Percentiles rank a stretch among this genome's conserved stretches.
phyloP scores from a whole-genome alignment of 2,888 invertebrate species.

The Tipula lateralis region DNA sequence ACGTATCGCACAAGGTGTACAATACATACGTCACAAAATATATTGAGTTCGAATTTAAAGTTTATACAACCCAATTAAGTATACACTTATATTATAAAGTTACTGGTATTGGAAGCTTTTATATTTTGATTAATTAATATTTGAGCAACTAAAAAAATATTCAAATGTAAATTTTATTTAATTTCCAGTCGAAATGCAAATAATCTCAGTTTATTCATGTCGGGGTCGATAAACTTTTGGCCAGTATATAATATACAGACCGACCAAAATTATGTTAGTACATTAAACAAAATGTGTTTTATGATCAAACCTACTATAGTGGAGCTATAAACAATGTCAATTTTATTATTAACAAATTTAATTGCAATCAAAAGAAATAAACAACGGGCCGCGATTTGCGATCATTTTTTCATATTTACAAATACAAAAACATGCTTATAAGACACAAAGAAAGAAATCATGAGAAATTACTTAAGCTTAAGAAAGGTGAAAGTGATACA shows the following conservation, averaged over 20 bases:
- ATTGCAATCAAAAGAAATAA: background rate
- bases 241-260: background rate
- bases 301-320: background rate
- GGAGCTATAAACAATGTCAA: background rate
- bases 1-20: background rate
- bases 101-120: background rate
- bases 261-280: background rate
- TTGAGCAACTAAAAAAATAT: background rate
- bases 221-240: background rate
- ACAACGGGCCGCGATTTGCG: background rate
- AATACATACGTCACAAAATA: background rate
- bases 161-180: background rate
- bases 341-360: background rate
- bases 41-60: background rate
- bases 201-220: background rate
- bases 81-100: too few relatives aligned
- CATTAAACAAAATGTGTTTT: background rate
- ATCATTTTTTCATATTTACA: background rate
- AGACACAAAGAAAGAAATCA: background rate
- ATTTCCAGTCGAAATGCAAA: background rate
- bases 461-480: background rate
- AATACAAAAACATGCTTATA: background rate
- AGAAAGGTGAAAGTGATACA: conserved; percentile 9
- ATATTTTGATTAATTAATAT: background rate
- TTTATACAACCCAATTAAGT: background rate